phyloP scores from a whole-genome alignment of 2,113 vertebrate species.

The Fregetta grallaria region DNA sequence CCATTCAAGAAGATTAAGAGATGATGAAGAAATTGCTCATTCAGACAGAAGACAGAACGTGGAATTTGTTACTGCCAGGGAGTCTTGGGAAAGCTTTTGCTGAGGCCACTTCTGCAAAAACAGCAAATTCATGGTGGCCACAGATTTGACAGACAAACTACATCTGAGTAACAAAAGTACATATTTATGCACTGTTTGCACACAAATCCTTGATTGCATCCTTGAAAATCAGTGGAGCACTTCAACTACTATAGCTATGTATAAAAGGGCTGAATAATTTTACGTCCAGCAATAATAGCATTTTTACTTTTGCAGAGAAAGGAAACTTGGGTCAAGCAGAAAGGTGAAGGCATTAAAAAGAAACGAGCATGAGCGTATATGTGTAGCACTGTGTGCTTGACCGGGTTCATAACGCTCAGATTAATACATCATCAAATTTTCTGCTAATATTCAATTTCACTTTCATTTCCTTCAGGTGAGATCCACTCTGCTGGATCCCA shows the following conservation, averaged over 20 bases:
- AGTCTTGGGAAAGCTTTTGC: neutral
- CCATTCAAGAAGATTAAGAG: neutral
- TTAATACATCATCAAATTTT: neutral
- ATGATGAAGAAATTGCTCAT: neutral
- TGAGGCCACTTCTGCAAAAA: neutral
- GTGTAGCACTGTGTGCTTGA: neutral
- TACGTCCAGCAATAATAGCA: neutral
- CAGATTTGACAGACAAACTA: neutral
- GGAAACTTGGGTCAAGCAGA: neutral
- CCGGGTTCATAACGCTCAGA: accelerated
- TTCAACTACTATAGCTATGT: neutral
- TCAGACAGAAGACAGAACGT: neutral
- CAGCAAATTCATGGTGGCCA: neutral
- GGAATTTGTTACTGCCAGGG: neutral
- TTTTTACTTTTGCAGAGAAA: conserved; percentile 25
- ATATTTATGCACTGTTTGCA: neutral
- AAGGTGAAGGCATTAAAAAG: neutral
- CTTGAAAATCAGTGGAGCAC: conserved; percentile 11
- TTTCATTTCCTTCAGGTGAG: neutral
- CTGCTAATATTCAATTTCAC: neutral
- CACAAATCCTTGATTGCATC: neutral
- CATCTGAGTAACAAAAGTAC: neutral
- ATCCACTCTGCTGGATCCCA: neutral
- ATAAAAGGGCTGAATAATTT: conserved; percentile 36
- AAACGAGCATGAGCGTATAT: accelerated